Evolutionary conservation across 2,113 vertebrate species (phyloP).

Genomic region (Micronycteris hirsuta): DNA sequence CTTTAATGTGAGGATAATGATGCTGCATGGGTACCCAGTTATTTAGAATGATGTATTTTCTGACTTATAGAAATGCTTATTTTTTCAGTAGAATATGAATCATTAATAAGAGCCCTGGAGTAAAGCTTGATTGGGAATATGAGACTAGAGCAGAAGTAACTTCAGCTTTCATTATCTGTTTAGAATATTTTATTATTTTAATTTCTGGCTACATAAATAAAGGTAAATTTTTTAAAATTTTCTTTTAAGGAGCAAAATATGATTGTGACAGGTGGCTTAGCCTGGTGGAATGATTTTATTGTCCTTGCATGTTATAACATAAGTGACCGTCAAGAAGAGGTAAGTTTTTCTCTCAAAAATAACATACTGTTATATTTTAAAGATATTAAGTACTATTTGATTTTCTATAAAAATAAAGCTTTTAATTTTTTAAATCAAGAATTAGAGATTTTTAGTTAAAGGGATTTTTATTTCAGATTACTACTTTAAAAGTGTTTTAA

Average conservation of each 20-base stretch:
- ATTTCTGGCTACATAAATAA: slow-evolving; percentile 31
- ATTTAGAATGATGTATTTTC: slow-evolving; percentile 5
- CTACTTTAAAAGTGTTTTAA: background rate
- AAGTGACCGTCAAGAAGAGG: slow-evolving; percentile 95
- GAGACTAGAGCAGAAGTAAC: slow-evolving; percentile 5
- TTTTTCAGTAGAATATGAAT: background rate
- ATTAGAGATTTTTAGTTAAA: slow-evolving; percentile 14
- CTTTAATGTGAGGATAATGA: background rate
- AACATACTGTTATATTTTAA: slow-evolving; percentile 33
- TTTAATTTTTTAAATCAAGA: background rate
- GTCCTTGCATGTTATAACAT: slow-evolving; percentile 97
- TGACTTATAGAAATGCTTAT: background rate
- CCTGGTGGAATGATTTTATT: slow-evolving; percentile 98
- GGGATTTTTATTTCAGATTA: background rate
- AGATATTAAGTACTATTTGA: background rate
- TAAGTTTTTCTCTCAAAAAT: slow-evolving; percentile 70
- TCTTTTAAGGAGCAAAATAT: slow-evolving; percentile 95
- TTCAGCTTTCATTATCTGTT: background rate
- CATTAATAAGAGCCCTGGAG: background rate
- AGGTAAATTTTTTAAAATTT: background rate
- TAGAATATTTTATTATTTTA: slow-evolving; percentile 14
- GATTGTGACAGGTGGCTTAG: slow-evolving; percentile 95
- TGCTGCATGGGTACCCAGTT: background rate
- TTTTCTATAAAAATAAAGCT: background rate
- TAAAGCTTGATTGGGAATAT: background rate